Percentiles rank a stretch among this genome's conserved stretches.
Evolutionary conservation across 2,797 vertebrate genomes (phyloP).

Genomic region (Onychomys leucogaster): DNA sequence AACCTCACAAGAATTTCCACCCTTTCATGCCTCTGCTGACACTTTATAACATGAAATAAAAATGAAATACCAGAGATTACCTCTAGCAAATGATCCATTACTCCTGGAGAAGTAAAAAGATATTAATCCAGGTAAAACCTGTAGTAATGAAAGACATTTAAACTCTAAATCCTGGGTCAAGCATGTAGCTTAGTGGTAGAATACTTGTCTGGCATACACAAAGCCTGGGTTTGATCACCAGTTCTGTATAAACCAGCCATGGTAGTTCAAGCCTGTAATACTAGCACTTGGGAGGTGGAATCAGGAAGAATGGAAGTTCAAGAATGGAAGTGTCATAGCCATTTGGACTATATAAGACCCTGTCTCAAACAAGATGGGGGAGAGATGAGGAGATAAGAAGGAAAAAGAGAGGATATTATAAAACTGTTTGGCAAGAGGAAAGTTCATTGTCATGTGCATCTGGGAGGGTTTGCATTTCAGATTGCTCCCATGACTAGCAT

Average conservation of each 20-base stretch:
- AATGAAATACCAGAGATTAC: background rate
- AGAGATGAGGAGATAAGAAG: too few relatives aligned
- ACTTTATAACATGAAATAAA: background rate
- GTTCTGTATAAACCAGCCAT: background rate
- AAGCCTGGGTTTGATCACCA: background rate
- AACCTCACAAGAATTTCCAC: accelerated
- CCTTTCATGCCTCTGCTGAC: background rate
- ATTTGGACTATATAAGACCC: background rate
- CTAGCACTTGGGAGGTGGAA: too few relatives aligned
- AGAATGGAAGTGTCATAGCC: background rate
- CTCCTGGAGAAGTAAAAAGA: background rate
- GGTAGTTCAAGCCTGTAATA: background rate
- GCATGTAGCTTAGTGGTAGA: background rate
- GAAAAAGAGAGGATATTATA: background rate
- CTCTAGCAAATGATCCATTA: background rate
- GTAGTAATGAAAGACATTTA: background rate
- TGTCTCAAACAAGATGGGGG: background rate
- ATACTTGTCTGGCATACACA: too few relatives aligned
- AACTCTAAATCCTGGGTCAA: background rate
- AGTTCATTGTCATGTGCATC: background rate
- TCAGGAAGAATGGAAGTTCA: background rate
- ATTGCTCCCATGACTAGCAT: background rate
- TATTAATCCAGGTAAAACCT: background rate
- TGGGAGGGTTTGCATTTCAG: background rate
- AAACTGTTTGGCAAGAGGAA: background rate